Evolutionary conservation across 1,140 invertebrate genomes (phyloP), one percentile per base, ranked within the genome.

Genomic region (Drosophila micromelanica): DNA sequence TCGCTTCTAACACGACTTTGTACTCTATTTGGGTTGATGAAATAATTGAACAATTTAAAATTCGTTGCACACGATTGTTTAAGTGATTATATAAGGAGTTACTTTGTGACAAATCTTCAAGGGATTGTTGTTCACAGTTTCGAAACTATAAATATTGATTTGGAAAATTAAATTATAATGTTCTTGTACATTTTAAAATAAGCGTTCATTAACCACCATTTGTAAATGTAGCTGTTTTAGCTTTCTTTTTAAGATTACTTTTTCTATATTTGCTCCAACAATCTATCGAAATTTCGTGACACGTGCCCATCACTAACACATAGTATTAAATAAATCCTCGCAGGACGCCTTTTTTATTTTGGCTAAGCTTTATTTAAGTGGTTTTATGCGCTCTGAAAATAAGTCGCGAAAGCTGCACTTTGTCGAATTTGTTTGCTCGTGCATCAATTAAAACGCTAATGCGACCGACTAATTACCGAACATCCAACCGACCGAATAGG

Each of bases 361-460:
- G 7, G 3, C 37, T 65, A 54, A 75, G 6, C 51, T 85, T 77
- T 67, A 68, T 80, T 77, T 70, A 71, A 74, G 80, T 86, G 69
- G 56, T 51, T 62, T 71, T 70, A 72, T 80, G 69, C 46, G 67
- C 69, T 57, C 20, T 7, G 40, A 6, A 40, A 49, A 40, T 63
- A 72, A 60, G 49, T 59, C 56, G 60, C 61, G 13, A 77, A 73
- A 69, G 51, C 69, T 80, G 52, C 62, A 42, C 55, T 45, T 57
- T 42, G 61, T 80, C 54, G 40, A 17, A 64, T 67, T 65, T 57
- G 52, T 54, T 59, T 52, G 30, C 27, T 38, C 59, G 32, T 69
- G 73, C 73, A 78, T 78, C 73, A 86, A 81, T 76, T 81, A 48
- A 78, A 87, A 73, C 61, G 42, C 67, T 57, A 61, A 55, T 56